Conservation (phyloP, 2,888 invertebrate species). For the Gastrophysa polygoni region DNA sequence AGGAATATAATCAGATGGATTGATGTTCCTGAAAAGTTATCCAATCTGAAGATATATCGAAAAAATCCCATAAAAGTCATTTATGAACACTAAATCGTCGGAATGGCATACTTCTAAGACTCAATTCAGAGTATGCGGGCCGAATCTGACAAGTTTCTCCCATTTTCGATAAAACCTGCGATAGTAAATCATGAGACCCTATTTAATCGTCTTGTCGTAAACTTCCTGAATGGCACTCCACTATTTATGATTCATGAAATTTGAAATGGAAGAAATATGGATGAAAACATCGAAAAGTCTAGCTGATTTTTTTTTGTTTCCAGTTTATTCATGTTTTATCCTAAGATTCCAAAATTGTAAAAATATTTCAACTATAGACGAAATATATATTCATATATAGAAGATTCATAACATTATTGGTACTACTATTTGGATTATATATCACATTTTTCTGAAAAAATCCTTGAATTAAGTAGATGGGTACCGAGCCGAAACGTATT, state of each 20-base stretch:
- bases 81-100: slow-evolving; percentile 33
- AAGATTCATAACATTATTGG: too few species aligned
- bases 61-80: slow-evolving; percentile 35
- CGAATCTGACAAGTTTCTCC: slow-evolving; percentile 32
- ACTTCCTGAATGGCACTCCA: slow-evolving; percentile 38
- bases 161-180: slow-evolving; percentile 41
- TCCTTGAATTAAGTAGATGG: too few species aligned
- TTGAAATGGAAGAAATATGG: slow-evolving; percentile 35
- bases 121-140: slow-evolving; percentile 26
- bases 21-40: slow-evolving; percentile 1
- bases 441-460: too few species aligned
- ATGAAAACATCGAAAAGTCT: slow-evolving; percentile 19
- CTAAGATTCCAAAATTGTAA: too few species aligned
- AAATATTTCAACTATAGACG: too few species aligned
- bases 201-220: slow-evolving; percentile 44
- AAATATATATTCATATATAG: too few species aligned
- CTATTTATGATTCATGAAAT: slow-evolving; percentile 38
- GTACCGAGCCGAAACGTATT: too few species aligned
- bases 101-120: slow-evolving; percentile 42
- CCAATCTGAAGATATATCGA: slow-evolving; percentile 12
- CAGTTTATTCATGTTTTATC: too few species aligned
- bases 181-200: slow-evolving; percentile 41
- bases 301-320: neutral
- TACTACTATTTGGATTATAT: too few species aligned
- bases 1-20: neutral